A percentile compares a stretch with the other conserved stretches of the same genome.
Evolutionary conservation across 2,888 invertebrate genomes (phyloP).

Genomic region (Latrodectus hesperus): DNA sequence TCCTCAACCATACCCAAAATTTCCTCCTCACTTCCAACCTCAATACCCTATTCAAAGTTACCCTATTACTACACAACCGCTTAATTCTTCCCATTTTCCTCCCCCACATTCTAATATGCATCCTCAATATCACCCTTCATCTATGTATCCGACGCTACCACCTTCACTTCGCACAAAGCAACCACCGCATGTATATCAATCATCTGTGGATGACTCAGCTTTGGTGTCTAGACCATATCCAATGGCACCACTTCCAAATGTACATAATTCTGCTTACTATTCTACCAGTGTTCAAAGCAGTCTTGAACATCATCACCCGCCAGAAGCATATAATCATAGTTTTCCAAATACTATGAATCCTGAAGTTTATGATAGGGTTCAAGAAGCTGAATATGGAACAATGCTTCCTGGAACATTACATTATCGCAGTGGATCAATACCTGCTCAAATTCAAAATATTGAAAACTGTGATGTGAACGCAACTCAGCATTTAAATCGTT

Average conservation of each 20-base stretch:
- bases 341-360: slow-evolving; percentile 16
- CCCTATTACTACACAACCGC: slow-evolving; percentile 60
- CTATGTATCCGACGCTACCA: slow-evolving; percentile 55
- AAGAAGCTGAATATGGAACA: slow-evolving; percentile 63
- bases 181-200: slow-evolving; percentile 25
- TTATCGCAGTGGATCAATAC: slow-evolving; percentile 62
- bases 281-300: slow-evolving; percentile 22
- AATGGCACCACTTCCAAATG: slow-evolving; percentile 21
- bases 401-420: slow-evolving; percentile 23
- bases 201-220: slow-evolving; percentile 59
- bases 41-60: slow-evolving; percentile 32
- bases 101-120: slow-evolving; percentile 29
- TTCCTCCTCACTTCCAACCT: slow-evolving; percentile 47
- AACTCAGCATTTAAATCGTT: slow-evolving; percentile 50
- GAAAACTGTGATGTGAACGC: slow-evolving; percentile 27
- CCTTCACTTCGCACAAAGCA: slow-evolving; percentile 52
- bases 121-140: slow-evolving; percentile 39
- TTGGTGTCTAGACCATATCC: slow-evolving; percentile 44
- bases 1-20: slow-evolving; percentile 61
- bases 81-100: slow-evolving; percentile 44
- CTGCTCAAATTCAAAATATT: slow-evolving; percentile 58
- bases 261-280: slow-evolving; percentile 43
- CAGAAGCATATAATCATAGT: slow-evolving; percentile 29
- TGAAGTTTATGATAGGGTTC: slow-evolving; percentile 41
- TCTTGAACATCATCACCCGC: background rate